Percentiles rank a stretch among this genome's conserved stretches.
Evolutionary conservation across 2,113 vertebrate genomes (phyloP).

Genomic region (Osmerus mordax): DNA sequence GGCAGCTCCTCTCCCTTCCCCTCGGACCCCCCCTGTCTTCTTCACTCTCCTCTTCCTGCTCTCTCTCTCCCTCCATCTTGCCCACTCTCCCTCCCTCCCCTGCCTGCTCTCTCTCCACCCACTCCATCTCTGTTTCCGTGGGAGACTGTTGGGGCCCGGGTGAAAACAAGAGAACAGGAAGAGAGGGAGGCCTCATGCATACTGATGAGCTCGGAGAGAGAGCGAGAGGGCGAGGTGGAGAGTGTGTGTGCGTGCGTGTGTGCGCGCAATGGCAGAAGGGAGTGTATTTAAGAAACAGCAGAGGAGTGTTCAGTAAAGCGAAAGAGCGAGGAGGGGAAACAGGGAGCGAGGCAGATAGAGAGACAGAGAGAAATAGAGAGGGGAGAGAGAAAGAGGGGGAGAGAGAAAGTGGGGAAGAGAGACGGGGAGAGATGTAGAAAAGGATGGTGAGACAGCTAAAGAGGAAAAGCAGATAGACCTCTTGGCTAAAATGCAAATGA

Average conservation of each 20-base stretch:
- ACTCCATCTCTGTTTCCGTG: slow-evolving; percentile 57
- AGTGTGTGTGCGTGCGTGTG: slow-evolving; percentile 14
- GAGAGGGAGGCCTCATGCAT: slow-evolving; percentile 69
- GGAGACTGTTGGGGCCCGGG: slow-evolving; percentile 61
- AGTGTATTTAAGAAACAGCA: slow-evolving; percentile 70
- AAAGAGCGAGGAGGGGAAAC: slow-evolving; percentile 43
- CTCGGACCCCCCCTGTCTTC: neutral
- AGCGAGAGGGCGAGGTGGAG: slow-evolving; percentile 67
- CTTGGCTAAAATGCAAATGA: slow-evolving; percentile 72
- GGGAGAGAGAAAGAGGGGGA: slow-evolving; percentile 12
- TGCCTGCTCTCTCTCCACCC: slow-evolving; percentile 14
- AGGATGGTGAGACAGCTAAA: slow-evolving; percentile 3
- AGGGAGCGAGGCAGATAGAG: slow-evolving; percentile 15
- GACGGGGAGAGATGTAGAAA: slow-evolving; percentile 38
- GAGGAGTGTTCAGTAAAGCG: slow-evolving; percentile 66
- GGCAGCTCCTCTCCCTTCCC: neutral
- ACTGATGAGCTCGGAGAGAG: slow-evolving; percentile 64
- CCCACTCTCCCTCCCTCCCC: slow-evolving; percentile 2
- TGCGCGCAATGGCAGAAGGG: slow-evolving; percentile 59
- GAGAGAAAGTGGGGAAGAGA: slow-evolving; percentile 17
- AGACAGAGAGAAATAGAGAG: neutral
- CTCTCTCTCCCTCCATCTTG: slow-evolving; percentile 31
- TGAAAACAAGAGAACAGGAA: slow-evolving; percentile 75
- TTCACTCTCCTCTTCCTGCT: slow-evolving; percentile 25
- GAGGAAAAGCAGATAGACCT: slow-evolving; percentile 42